Conservation (phyloP, 2,888 invertebrate genomes). For the Apamea sordens region DNA sequence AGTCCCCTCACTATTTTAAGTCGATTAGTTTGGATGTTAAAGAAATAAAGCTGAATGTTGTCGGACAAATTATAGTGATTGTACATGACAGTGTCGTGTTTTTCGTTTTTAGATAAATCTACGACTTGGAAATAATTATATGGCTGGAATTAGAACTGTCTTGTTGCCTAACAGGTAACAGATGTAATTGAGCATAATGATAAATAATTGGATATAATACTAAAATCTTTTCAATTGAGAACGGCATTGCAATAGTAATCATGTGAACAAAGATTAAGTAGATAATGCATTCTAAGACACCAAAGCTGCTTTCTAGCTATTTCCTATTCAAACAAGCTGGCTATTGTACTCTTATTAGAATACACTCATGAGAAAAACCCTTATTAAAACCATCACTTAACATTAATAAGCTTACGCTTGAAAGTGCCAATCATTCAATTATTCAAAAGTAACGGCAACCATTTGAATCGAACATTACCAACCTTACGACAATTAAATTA, state of each 20-base stretch:
- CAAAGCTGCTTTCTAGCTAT: slow-evolving; percentile 19
- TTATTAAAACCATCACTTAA: slow-evolving; percentile 52
- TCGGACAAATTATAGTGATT: slow-evolving; percentile 54
- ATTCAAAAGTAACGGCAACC: slow-evolving; percentile 60
- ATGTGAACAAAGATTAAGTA: slow-evolving; percentile 7
- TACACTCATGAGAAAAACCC: slow-evolving; percentile 54
- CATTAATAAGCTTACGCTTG: slow-evolving; percentile 46
- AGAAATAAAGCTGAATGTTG: slow-evolving; percentile 45
- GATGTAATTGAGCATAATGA: slow-evolving; percentile 48
- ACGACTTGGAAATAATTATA: slow-evolving; percentile 31
- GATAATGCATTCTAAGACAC: slow-evolving; percentile 12
- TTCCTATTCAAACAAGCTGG: slow-evolving; percentile 43
- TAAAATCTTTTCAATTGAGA: slow-evolving; percentile 32
- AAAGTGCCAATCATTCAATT: slow-evolving; percentile 65
- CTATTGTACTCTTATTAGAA: slow-evolving; percentile 50
- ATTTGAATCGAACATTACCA: slow-evolving; percentile 52
- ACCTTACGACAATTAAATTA: slow-evolving; percentile 59
- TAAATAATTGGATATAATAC: slow-evolving; percentile 26
- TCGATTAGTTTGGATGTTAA: slow-evolving; percentile 57
- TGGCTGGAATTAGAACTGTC: slow-evolving; percentile 28
- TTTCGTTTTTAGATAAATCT: slow-evolving; percentile 31
- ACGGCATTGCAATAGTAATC: slow-evolving; percentile 9
- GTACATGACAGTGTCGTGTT: slow-evolving; percentile 49
- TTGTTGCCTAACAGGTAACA: slow-evolving; percentile 22
- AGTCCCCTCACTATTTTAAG: slow-evolving; percentile 54